Conservation (phyloP, 2,797 vertebrate genomes). For the Crocodylus rhombifer region DNA sequence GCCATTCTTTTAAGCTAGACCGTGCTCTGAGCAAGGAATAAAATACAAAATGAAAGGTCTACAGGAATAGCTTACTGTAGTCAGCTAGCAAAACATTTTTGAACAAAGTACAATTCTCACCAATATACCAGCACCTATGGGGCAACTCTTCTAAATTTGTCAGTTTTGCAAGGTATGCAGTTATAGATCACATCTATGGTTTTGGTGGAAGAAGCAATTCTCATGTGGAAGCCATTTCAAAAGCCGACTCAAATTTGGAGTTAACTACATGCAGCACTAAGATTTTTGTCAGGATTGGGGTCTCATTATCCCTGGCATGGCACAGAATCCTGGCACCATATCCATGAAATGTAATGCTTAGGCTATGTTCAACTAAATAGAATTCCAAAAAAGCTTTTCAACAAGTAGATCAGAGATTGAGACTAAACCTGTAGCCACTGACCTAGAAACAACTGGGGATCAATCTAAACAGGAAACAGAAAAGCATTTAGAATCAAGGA, state of each 20-base stretch:
- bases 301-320: neutral
- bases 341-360: neutral
- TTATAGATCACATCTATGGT: neutral
- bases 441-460: neutral
- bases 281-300: neutral
- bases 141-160: neutral
- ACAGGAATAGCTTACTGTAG: neutral
- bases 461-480: too few relatives aligned
- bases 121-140: neutral
- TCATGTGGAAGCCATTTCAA: neutral
- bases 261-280: neutral
- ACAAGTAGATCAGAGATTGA: neutral
- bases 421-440: neutral
- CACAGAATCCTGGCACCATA: neutral
- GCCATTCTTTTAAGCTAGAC: neutral
- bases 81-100: neutral
- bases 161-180: neutral
- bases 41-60: neutral
- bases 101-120: neutral
- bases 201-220: neutral
- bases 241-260: neutral
- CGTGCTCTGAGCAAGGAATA: neutral
- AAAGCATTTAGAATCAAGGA: too few relatives aligned
- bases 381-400: neutral
- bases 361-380: neutral